Percentiles rank a stretch among this genome's conserved stretches.
Evolutionary conservation across 2,888 invertebrate species (phyloP).

Genomic region (Dusona sp.): DNA sequence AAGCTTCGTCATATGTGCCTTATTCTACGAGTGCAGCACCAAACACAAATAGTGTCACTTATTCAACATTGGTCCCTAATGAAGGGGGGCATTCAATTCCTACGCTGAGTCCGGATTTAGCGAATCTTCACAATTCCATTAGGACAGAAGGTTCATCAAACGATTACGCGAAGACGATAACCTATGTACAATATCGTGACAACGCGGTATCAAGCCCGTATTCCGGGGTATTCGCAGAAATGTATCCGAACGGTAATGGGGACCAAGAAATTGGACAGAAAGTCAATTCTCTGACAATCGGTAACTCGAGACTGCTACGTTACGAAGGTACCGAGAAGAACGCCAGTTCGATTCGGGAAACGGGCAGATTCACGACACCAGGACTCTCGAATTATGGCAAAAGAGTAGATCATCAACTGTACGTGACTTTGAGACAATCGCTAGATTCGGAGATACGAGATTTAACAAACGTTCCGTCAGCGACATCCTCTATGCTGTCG

Average conservation of each 20-base stretch:
- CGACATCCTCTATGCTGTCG: conserved; percentile 38
- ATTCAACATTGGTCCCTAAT: conserved; percentile 35
- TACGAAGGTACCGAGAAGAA: conserved; percentile 27
- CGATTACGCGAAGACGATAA: conserved; percentile 27
- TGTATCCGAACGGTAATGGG: conserved; percentile 39
- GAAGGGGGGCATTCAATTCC: conserved; percentile 24
- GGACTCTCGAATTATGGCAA: conserved; percentile 49
- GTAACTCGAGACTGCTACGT: conserved; percentile 31
- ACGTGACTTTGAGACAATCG: conserved; percentile 57
- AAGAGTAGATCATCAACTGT: conserved; percentile 53
- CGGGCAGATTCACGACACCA: conserved; percentile 19
- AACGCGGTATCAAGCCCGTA: conserved; percentile 32
- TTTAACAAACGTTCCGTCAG: conserved; percentile 31
- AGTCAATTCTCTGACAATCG: conserved; percentile 23
- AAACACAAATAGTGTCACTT: conserved; percentile 11
- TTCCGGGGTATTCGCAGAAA: conserved; percentile 34
- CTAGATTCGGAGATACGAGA: conserved; percentile 50
- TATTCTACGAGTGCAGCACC: conserved; percentile 37
- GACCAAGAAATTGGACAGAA: conserved; percentile 27
- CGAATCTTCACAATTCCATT: conserved; percentile 44
- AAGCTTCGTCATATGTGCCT: conserved; percentile 25
- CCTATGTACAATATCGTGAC: conserved; percentile 20
- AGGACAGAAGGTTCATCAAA: conserved; percentile 29
- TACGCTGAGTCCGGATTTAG: conserved; percentile 40
- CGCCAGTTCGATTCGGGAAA: neutral